phyloP scores from a whole-genome alignment of 2,113 vertebrate species.

The Peromyscus polionotus region DNA sequence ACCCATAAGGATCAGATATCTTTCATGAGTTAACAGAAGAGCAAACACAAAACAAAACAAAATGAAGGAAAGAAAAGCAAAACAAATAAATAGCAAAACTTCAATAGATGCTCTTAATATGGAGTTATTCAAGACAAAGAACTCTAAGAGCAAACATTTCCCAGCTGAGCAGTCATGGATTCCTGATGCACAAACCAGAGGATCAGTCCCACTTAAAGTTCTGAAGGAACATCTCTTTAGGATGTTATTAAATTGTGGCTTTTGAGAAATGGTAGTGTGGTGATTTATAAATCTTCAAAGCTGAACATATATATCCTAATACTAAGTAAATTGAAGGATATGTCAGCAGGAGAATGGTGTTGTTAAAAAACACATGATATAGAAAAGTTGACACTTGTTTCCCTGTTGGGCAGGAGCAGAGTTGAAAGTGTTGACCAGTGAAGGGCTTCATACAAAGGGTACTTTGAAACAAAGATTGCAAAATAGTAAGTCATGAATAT shows the following conservation, averaged over 20 bases:
- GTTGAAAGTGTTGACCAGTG: neutral
- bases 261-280: neutral
- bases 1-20: neutral
- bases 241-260: neutral
- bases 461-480: neutral
- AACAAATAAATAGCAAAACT: neutral
- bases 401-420: no score
- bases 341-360: neutral
- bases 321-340: neutral
- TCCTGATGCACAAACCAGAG: neutral
- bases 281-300: neutral
- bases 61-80: neutral
- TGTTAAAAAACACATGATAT: neutral
- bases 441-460: neutral
- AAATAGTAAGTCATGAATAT: neutral
- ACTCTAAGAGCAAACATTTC: neutral
- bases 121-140: neutral
- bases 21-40: neutral
- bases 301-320: neutral
- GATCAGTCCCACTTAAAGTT: neutral
- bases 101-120: neutral
- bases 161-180: neutral
- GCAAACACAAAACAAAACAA: neutral
- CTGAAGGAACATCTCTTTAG: neutral
- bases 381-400: neutral